These are phyloP conservation scores for Latrodectus geometricus DNA, from an alignment of 1,140 invertebrate species.

Conservation along the genomic window DNA sequence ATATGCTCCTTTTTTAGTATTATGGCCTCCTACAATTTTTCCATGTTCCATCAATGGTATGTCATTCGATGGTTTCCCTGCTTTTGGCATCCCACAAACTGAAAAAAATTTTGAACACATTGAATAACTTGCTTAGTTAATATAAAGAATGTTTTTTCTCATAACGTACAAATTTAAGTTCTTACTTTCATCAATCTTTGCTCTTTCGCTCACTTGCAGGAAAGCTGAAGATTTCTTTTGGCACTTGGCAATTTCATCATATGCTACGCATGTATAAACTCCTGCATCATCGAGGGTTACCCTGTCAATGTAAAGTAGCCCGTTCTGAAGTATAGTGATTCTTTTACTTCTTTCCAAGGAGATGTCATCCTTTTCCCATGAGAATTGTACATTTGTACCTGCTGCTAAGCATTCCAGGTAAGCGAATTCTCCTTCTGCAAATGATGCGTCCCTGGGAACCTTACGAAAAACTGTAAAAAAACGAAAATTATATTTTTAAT, in stretches of 20 bases:
- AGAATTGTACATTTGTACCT: conserved; percentile 13
- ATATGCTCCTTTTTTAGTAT: conserved; percentile 63
- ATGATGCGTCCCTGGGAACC: conserved; percentile 56
- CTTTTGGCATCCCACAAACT: conserved; percentile 64
- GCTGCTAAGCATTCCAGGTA: conserved; percentile 60
- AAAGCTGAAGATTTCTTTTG: conserved; percentile 46
- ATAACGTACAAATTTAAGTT: neutral
- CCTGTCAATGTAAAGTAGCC: conserved; percentile 57
- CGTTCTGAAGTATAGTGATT: conserved; percentile 56
- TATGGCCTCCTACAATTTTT: conserved; percentile 65
- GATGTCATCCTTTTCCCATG: conserved; percentile 57
- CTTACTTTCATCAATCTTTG: conserved; percentile 59
- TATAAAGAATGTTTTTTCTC: neutral
- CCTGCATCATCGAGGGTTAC: conserved; percentile 59
- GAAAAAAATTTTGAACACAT: neutral
- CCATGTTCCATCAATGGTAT: conserved; percentile 53
- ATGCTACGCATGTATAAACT: conserved; percentile 63
- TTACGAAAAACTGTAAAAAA: conserved; percentile 61
- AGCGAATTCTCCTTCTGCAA: conserved; percentile 62
- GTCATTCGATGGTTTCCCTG: conserved; percentile 37
- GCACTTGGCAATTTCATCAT: conserved; percentile 43
- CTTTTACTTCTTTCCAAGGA: conserved; percentile 21
- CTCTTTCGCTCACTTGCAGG: conserved; percentile 38
- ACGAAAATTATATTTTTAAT: neutral
- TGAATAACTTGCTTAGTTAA: neutral